phyloP scores from a whole-genome alignment of 2,113 vertebrate species.

The Rhizomys pruinosus region DNA sequence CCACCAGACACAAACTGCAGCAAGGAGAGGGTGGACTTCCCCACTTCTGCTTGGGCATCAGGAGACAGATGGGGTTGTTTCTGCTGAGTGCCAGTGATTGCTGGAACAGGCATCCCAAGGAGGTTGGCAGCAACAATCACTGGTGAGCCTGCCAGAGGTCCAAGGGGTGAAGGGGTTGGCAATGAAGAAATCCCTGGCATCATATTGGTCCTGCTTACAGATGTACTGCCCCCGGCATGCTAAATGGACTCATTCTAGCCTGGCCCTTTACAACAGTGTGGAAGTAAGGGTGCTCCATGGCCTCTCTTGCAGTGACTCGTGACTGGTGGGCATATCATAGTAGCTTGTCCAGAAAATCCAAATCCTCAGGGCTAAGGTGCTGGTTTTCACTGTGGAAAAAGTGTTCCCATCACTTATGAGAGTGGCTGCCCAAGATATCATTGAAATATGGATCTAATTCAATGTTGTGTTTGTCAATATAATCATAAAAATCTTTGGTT shows the following conservation, averaged over 20 bases:
- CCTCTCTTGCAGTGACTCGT: slow-evolving; percentile 90
- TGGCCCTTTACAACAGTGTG: slow-evolving; percentile 93
- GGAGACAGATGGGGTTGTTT: slow-evolving; percentile 84
- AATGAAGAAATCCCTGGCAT: slow-evolving; percentile 96
- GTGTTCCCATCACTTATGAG: slow-evolving; percentile 92
- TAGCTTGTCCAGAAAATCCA: slow-evolving; percentile 93
- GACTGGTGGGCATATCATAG: slow-evolving; percentile 91
- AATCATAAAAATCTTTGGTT: slow-evolving; percentile 92
- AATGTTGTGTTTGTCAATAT: slow-evolving; percentile 94
- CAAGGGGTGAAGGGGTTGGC: slow-evolving; percentile 96
- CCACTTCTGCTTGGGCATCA: slow-evolving; percentile 85
- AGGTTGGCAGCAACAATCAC: slow-evolving; percentile 94
- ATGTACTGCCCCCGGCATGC: slow-evolving; percentile 90
- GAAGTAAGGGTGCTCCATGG: slow-evolving; percentile 93
- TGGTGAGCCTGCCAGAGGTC: slow-evolving; percentile 94
- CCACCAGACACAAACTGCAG: slow-evolving; percentile 85
- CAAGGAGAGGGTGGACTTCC: slow-evolving; percentile 84
- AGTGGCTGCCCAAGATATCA: slow-evolving; percentile 93
- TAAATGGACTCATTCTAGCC: slow-evolving; percentile 90
- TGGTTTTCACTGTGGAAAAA: slow-evolving; percentile 94
- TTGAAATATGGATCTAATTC: slow-evolving; percentile 93
- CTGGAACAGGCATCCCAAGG: slow-evolving; percentile 92
- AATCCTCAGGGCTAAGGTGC: slow-evolving; percentile 91
- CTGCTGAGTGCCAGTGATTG: slow-evolving; percentile 93
- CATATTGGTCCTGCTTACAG: slow-evolving; percentile 92